Conservation (phyloP, 2,113 vertebrate species). For the Cettia cetti region DNA sequence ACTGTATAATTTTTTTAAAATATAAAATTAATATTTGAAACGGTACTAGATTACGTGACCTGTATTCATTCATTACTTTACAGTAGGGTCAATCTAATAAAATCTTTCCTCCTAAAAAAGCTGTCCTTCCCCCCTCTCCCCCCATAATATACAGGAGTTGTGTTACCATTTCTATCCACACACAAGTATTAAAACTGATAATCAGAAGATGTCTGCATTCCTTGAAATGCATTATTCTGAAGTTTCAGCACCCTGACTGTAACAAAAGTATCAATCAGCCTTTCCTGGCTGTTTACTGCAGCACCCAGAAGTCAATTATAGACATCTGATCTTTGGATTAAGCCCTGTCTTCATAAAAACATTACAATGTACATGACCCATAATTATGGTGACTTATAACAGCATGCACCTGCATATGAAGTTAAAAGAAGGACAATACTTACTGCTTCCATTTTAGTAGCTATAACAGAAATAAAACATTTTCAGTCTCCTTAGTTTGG, state of each 20-base stretch:
- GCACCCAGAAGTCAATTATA: background rate
- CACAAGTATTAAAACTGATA: background rate
- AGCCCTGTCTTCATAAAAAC: background rate
- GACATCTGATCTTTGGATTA: background rate
- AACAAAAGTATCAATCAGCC: background rate
- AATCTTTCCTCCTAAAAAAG: background rate
- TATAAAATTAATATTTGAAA: background rate
- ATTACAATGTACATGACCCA: background rate
- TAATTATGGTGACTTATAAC: background rate
- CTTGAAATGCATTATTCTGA: background rate
- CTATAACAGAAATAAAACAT: slow-evolving; percentile 15
- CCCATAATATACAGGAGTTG: background rate
- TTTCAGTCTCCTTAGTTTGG: background rate
- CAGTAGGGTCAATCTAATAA: background rate
- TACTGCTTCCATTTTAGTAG: slow-evolving; percentile 30
- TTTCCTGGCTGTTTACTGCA: background rate
- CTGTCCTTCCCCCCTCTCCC: background rate
- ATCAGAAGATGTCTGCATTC: background rate
- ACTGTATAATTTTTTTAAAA: background rate
- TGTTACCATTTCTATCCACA: background rate
- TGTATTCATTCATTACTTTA: background rate
- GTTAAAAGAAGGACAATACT: background rate
- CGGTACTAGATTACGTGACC: background rate
- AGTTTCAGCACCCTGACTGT: background rate
- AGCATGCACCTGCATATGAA: background rate